Conservation (phyloP, 1,140 invertebrate genomes). For the Mycetomoellerius zeteki region DNA sequence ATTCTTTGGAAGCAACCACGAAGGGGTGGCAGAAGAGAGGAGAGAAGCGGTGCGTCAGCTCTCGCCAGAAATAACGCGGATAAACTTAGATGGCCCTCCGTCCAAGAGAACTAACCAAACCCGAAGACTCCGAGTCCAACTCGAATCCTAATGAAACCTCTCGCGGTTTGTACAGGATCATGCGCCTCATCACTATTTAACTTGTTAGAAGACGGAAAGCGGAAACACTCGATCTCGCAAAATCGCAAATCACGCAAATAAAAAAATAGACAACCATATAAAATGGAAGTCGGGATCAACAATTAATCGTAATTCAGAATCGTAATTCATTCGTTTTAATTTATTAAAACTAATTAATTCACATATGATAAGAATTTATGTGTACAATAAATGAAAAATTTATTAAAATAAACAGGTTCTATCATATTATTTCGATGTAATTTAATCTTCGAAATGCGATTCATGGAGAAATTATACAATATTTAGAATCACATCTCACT, state of each 20-base stretch:
- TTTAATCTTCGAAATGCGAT: neutral
- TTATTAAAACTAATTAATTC: neutral
- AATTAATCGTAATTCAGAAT: neutral
- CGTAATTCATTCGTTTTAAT: neutral
- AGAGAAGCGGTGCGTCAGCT: conserved; percentile 85
- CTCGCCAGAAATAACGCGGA: conserved; percentile 86
- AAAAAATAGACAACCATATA: neutral
- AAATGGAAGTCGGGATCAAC: neutral
- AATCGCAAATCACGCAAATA: neutral
- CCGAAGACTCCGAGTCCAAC: conserved; percentile 77
- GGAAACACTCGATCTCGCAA: neutral
- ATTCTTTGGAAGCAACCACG: conserved; percentile 70
- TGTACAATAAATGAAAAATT: neutral
- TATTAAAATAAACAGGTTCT: neutral
- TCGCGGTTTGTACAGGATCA: conserved; percentile 50
- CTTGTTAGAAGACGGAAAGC: neutral
- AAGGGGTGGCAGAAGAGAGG: conserved; percentile 67
- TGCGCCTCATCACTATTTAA: neutral
- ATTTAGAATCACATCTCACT: conserved; percentile 3
- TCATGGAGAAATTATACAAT: neutral
- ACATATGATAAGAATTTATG: neutral
- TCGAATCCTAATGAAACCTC: conserved; percentile 81
- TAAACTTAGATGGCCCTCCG: conserved; percentile 86
- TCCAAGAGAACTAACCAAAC: conserved; percentile 82
- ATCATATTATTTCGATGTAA: neutral